Conservation (phyloP, 2,113 vertebrate species). For the Heliornis fulica region DNA sequence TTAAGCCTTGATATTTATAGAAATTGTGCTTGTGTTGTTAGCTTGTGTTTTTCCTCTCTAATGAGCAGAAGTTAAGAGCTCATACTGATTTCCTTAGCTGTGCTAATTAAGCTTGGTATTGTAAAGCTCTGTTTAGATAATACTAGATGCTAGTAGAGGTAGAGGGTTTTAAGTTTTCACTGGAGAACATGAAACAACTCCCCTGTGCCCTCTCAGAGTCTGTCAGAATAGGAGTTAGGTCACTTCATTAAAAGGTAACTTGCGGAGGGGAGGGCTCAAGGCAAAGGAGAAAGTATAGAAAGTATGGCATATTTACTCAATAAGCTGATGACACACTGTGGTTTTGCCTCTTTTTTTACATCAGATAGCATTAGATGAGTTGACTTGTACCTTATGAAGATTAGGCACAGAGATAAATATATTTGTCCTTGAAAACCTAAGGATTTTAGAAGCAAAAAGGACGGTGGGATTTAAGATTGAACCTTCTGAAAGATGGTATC, state of each 20-base stretch:
- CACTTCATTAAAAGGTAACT: not conserved
- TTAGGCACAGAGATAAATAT: not conserved
- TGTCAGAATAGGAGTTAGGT: not conserved
- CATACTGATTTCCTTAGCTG: not conserved
- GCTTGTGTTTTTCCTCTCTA: not conserved
- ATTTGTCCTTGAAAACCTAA: not conserved
- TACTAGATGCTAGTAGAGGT: not conserved
- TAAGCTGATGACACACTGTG: not conserved
- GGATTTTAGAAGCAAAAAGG: not conserved
- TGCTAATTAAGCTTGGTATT: not conserved
- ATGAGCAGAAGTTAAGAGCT: not conserved
- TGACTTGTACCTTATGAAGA: not conserved
- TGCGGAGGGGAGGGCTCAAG: not conserved
- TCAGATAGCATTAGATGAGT: not conserved
- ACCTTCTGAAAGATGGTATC: not conserved
- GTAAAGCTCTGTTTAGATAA: not conserved
- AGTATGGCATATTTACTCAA: not conserved
- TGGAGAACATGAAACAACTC: not conserved
- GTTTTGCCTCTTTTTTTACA: not conserved
- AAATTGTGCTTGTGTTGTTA: not conserved
- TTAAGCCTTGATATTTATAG: conserved; percentile 1
- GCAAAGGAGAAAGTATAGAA: not conserved
- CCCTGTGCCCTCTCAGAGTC: not conserved
- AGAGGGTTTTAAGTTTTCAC: not conserved
- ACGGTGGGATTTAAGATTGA: not conserved